Evolutionary conservation across 1,140 invertebrate genomes (phyloP), one percentile per base, ranked within the genome.

Genomic region (Drosophila quadrilineata): DNA sequence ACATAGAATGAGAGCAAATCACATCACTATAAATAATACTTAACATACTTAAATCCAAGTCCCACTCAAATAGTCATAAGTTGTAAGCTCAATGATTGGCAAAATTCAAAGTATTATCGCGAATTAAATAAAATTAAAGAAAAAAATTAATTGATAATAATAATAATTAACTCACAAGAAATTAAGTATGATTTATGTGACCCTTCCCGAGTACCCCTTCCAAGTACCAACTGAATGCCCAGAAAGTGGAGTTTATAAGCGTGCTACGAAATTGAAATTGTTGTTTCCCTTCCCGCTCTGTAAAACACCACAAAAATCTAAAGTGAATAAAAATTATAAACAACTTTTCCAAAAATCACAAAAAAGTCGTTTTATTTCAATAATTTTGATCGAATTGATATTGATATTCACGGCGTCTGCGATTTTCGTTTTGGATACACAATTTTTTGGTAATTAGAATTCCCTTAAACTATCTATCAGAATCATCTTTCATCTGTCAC

Each of bases 21-120:
- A 57, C 59, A 46, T 64, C 53, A 72, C 62, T 71, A n/a, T n/a
- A n/a, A n/a, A n/a, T 64, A 71, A 54, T 43, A n/a, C n/a, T n/a
- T n/a, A n/a, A n/a, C n/a, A n/a, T n/a, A n/a, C n/a, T n/a, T n/a
- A n/a, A n/a, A n/a, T n/a, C n/a, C n/a, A n/a, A n/a, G n/a, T n/a
- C n/a, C n/a, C n/a, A n/a, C n/a, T n/a, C n/a, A 69, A 75, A 69
- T 84, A 84, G 77, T 84, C 77, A 84, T 84, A 84, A 84, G 77
- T 85, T 66, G 57, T 84, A 85, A 85, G 77, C 70, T 74, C 77
- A 48, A 59, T 43, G 40, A 69, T 82, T 76, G 68, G 67, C 76
- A 56, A 28, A 40, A 73, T 77, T 84, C 19, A 77, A 76, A 84
- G 77, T 84, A 84, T 84, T 84, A 80, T 71, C 48, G 49, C 36